Conservation (phyloP, 2,797 vertebrate genomes). For the Epinephelus malabaricus region DNA sequence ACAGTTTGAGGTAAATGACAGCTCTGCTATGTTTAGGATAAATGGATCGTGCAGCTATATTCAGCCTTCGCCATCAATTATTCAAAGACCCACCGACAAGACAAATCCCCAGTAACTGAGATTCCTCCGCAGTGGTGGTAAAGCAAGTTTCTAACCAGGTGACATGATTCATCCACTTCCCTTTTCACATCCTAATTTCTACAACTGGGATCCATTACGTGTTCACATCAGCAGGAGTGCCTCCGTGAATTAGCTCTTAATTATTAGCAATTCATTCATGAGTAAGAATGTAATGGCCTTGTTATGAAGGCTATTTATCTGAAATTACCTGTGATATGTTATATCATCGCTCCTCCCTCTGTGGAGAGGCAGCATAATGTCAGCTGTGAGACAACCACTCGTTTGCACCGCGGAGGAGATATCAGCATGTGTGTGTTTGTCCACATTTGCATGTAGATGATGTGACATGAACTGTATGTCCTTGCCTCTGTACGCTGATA, state of each 20-base stretch:
- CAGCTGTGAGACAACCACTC: slow-evolving; percentile 24
- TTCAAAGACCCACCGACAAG: slow-evolving; percentile 70
- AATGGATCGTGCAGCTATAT: slow-evolving; percentile 76
- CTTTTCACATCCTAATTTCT: slow-evolving; percentile 28
- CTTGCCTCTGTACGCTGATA: slow-evolving; percentile 26
- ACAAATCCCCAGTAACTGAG: slow-evolving; percentile 62
- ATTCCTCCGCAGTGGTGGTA: slow-evolving; percentile 41
- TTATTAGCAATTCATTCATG: slow-evolving; percentile 53
- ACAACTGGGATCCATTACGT: slow-evolving; percentile 28
- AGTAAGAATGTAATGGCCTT: slow-evolving; percentile 35
- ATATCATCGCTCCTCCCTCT: slow-evolving; percentile 8
- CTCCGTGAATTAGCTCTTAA: slow-evolving; percentile 30
- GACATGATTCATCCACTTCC: slow-evolving; percentile 38
- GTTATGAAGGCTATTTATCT: slow-evolving; percentile 35
- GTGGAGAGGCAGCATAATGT: slow-evolving; percentile 23
- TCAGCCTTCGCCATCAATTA: slow-evolving; percentile 76
- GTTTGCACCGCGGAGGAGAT: not conserved
- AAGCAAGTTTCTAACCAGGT: slow-evolving; percentile 41
- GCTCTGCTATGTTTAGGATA: slow-evolving; percentile 75
- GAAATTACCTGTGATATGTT: slow-evolving; percentile 30
- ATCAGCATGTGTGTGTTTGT: not conserved
- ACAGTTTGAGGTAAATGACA: slow-evolving; percentile 77
- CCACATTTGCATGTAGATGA: slow-evolving; percentile 62
- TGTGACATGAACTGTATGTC: slow-evolving; percentile 46
- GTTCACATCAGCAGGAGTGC: slow-evolving; percentile 12